Base-by-base conservation (phyloP, 2,888 invertebrate genomes). In the Ischnus inquisitorius region DNA sequence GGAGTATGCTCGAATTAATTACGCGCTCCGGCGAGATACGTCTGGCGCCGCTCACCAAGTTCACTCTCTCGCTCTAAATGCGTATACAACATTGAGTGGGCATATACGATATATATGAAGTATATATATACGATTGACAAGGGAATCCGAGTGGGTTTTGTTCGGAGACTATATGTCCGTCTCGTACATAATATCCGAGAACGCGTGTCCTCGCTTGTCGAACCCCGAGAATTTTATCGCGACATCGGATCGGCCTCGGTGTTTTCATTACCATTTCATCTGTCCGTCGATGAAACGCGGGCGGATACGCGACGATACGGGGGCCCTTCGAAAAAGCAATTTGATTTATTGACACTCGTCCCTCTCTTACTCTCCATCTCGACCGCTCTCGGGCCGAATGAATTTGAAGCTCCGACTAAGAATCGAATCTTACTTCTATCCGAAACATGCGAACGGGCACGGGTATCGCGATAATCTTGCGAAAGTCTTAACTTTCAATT, bases 241-340 rank as follows among this genome's bases (percentile, higher is more conserved):
- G 88, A 89, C 84, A 84, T 83, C 90, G 91, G 92, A 92, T 92
- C 92, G 91, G 88, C 89, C 60, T 60, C 60, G 88, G 86, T 91
- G 90, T 92, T 93, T 92, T 92, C 92, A 92, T 92, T 92, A 91
- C 90, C 90, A 91, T 92, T 92, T 92, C 90, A 88, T 88, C 87
- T 89, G 85, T 85, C 86, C 54, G 75, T 12, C 81, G 84, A 84
- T 84, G 84, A 84, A 77, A 84, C 79, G 82, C 84, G 82, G 71
- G 51, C 74, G 81, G 57, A 69, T 46, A 68, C 39, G 48, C 68
- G 54, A 54, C 25, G 28, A 25, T 1, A 41, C 34, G 14, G 28
- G 67, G 28, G 28, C 62, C 43, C 71, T 39, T 69, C 89, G 89
- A 91, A 92, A 93, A 92, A 91, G 83, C 88, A 79, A 90, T 90